Evolutionary conservation across 1,140 invertebrate genomes (phyloP), one percentile per base, ranked within the genome.

Genomic region (Drosophila ironensis): DNA sequence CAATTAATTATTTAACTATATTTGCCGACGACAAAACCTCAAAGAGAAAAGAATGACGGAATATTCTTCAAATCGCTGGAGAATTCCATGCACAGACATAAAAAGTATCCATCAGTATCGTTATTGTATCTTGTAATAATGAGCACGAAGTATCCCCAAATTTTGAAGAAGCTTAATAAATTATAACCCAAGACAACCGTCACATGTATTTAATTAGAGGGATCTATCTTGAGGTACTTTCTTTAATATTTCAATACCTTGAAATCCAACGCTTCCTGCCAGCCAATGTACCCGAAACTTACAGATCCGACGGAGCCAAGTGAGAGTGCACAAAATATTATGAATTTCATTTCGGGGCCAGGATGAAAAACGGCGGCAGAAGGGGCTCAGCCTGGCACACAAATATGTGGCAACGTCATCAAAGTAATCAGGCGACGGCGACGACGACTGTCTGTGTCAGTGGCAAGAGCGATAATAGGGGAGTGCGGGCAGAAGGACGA

Each of bases 401-500:
- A 60, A 78, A 80, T 82, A 86, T 86, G 75, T 87, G 81, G 75
- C 80, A 87, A 75, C 80, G 81, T 86, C 80, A 86, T 86, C 80
- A 86, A 75, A 80, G 75, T 80, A 86, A 86, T 86, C 80, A 86
- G 77, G 74, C 80, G 61, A 64, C 63, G 70, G 63, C 73, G 67
- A 66, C 75, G 75, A 80, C 76, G 53, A 80, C 76, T 80, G 75
- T 81, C 77, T 63, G 51, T 70, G 64, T 70, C 66, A 59, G 20
- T 66, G 75, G n/a, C 24, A 61, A 59, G 61, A 72, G 80, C 70
- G 67, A 81, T 75, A 33, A 33, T 33, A 71, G 71, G 72, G 72
- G 42, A 72, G 52, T 37, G 35, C 50, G 33, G 14, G 33, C 11
- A n/a, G n/a, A 4, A 33, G 30, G 30, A 33, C 30, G 30, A 33